phyloP scores from a whole-genome alignment of 2,113 vertebrate genomes.

The Syrmaticus mikado region DNA sequence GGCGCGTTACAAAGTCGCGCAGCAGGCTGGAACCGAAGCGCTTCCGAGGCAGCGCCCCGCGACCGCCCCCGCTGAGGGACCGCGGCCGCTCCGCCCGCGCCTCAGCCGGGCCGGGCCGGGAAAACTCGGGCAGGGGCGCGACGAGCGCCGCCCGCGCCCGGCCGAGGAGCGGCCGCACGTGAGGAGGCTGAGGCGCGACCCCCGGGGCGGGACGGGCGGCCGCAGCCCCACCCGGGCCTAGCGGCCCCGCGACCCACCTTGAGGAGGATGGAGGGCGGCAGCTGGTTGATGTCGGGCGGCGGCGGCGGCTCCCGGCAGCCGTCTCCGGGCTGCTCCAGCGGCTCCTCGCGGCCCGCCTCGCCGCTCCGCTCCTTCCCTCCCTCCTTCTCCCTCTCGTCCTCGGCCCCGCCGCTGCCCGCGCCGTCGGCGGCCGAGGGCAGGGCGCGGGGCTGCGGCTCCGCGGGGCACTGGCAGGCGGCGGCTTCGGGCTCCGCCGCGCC shows the following conservation, averaged over 20 bases:
- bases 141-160: no score
- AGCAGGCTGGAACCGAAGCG: not conserved
- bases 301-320: conserved; percentile 58
- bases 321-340: conserved; percentile 73
- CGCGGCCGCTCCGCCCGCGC: no score
- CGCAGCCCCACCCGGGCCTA: no score
- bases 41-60: no score
- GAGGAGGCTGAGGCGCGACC: no score
- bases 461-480: conserved; percentile 73
- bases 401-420: conserved; percentile 58
- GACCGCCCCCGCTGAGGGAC: no score
- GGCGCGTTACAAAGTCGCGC: fast-evolving
- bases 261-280: conserved; percentile 95
- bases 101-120: not conserved
- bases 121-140: no score
- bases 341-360: conserved; percentile 68
- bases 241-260: conserved; percentile 83
- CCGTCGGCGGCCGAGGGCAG: conserved; percentile 78
- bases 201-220: no score
- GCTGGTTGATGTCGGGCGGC: conserved; percentile 87
- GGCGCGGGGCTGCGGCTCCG: conserved; percentile 73
- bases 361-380: conserved; percentile 44
- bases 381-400: not conserved
- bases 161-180: no score
- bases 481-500: conserved; percentile 59